These are phyloP conservation scores for Sylvia atricapilla DNA, from an alignment of 2,113 vertebrate genomes.

Conservation along the genomic window DNA sequence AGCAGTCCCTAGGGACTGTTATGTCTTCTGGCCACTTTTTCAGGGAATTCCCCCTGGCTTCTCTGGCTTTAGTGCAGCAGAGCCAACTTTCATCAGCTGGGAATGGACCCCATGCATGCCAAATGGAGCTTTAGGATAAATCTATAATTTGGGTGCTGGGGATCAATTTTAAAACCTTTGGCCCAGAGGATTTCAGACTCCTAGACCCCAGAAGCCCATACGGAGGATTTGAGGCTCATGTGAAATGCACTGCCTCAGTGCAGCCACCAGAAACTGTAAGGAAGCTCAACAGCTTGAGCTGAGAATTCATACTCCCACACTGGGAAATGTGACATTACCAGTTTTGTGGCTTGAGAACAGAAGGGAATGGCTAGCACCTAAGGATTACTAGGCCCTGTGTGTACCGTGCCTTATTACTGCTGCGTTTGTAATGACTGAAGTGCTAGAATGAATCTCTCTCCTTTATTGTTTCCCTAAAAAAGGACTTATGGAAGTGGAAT, in stretches of 20 bases:
- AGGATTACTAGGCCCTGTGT: background rate
- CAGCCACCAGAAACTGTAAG: background rate
- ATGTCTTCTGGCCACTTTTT: background rate
- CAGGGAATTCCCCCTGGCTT: background rate
- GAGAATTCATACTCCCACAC: constrained; percentile 20
- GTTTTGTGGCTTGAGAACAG: constrained; percentile 36
- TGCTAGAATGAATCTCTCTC: background rate
- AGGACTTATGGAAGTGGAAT: background rate
- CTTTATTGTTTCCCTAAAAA: background rate
- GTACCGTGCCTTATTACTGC: background rate
- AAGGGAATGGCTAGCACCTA: constrained; percentile 51
- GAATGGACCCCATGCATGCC: background rate
- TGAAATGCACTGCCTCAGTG: background rate
- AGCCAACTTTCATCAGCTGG: background rate
- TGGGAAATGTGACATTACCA: constrained; percentile 23
- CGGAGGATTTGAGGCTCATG: background rate
- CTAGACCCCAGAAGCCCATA: background rate
- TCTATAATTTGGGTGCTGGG: background rate
- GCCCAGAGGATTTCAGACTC: background rate
- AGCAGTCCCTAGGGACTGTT: background rate
- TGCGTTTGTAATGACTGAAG: background rate
- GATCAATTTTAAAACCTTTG: background rate
- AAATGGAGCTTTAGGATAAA: background rate
- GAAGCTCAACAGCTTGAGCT: constrained; percentile 45
- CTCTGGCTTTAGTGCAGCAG: background rate